phyloP scores from a whole-genome alignment of 2,888 invertebrate genomes.

The Xylota segnis region DNA sequence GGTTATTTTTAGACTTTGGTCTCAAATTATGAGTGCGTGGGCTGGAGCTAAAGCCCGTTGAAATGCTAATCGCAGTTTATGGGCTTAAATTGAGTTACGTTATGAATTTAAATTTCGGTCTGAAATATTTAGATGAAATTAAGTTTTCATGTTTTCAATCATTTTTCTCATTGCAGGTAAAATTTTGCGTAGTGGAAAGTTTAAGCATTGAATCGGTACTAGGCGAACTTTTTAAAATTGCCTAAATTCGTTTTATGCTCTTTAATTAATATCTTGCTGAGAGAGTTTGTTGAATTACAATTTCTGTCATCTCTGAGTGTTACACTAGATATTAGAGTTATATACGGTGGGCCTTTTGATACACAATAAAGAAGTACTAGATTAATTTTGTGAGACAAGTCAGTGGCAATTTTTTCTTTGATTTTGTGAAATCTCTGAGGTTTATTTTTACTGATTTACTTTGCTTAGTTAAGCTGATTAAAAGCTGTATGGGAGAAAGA shows the following conservation, averaged over 20 bases:
- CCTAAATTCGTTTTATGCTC: not conserved
- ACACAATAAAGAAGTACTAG: constrained; percentile 30
- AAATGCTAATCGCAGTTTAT: constrained; percentile 1
- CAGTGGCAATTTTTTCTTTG: not conserved
- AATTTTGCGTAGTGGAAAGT: not conserved
- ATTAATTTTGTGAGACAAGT: constrained; percentile 31
- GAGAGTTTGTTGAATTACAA: not conserved
- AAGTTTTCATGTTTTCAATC: constrained; percentile 1
- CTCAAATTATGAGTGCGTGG: constrained; percentile 21
- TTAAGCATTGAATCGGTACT: not conserved
- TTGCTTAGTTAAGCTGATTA: not conserved
- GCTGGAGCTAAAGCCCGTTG: not conserved
- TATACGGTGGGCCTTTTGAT: not conserved
- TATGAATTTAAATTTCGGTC: constrained; percentile 12
- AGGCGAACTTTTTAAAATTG: not conserved
- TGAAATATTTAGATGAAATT: constrained; percentile 6
- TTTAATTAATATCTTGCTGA: constrained; percentile 2
- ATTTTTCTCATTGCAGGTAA: not conserved
- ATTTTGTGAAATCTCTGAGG: not conserved
- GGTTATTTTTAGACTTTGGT: constrained; percentile 17
- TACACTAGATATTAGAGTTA: constrained; percentile 2
- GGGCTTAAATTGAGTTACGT: not conserved
- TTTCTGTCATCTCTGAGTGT: not conserved
- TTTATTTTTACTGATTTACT: constrained; percentile 7
- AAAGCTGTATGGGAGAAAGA: constrained; percentile 1